Evolutionary conservation across 35 echinoderm and acorn worm genomes (phyloP).

Genomic region (Heliocidaris tuberculata): DNA sequence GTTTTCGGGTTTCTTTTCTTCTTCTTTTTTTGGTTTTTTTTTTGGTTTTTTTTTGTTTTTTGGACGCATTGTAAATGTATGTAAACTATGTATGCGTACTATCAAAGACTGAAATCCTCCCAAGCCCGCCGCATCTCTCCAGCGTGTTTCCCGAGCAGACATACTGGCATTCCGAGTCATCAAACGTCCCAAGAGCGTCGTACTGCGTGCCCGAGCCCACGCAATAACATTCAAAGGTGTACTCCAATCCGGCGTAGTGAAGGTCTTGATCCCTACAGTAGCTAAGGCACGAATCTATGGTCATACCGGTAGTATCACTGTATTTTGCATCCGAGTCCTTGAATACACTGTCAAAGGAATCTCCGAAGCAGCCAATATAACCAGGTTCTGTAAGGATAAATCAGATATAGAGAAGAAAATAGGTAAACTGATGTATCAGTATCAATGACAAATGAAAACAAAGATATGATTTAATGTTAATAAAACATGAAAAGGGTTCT

Average conservation of each 20-base stretch:
- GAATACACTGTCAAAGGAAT: neutral
- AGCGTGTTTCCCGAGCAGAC: neutral
- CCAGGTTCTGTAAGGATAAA: neutral
- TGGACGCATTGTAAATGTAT: no score
- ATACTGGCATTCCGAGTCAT: conserved; percentile 17
- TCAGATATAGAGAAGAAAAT: neutral
- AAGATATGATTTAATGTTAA: no score
- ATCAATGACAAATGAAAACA: no score
- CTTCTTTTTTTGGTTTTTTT: no score
- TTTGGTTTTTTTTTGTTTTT: no score
- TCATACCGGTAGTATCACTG: neutral
- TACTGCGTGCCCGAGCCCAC: neutral
- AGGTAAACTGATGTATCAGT: no score
- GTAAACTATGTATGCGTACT: neutral
- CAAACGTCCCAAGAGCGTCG: neutral
- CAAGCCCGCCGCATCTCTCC: conserved; percentile 17
- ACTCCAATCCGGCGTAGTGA: neutral
- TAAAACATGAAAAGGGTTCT: no score
- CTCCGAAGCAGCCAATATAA: conserved; percentile 35
- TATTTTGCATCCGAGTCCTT: neutral
- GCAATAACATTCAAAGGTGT: conserved; percentile 33
- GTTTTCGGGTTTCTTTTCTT: no score
- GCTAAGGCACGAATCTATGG: neutral
- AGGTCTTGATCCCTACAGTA: neutral
- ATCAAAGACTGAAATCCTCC: conserved; percentile 2